phyloP scores from a whole-genome alignment of 2,888 invertebrate genomes.

The Leptinotarsa rubiginosa region DNA sequence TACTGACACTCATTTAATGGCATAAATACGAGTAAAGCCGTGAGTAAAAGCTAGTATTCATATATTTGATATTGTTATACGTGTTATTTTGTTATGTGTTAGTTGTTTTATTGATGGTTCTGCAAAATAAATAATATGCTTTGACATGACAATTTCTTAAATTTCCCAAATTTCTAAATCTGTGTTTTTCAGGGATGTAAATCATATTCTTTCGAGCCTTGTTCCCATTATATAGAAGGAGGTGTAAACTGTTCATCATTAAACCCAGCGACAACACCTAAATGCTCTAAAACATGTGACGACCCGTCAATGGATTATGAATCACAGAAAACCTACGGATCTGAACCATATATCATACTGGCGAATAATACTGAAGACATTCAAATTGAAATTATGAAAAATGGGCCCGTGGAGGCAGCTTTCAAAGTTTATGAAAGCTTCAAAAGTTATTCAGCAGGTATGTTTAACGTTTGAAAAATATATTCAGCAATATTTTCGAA shows the following conservation, averaged over 20 bases:
- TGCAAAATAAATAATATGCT: too few species aligned
- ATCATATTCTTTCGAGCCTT: too few species aligned
- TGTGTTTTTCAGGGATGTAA: not conserved
- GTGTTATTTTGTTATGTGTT: too few species aligned
- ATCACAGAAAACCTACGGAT: conserved; percentile 1
- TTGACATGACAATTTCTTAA: too few species aligned
- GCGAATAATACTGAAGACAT: conserved; percentile 73
- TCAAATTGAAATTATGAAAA: conserved; percentile 79
- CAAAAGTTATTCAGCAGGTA: conserved; percentile 75
- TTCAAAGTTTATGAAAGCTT: conserved; percentile 88
- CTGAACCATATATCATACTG: conserved; percentile 66
- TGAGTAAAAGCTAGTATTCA: too few species aligned
- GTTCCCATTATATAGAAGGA: conserved; percentile 75
- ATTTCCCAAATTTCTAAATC: too few species aligned
- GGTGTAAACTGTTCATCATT: conserved; percentile 86
- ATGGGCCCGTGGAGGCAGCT: conserved; percentile 87
- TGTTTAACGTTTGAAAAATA: too few species aligned
- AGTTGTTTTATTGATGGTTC: too few species aligned
- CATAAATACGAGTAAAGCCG: too few species aligned
- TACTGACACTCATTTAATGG: too few species aligned
- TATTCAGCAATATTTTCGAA: too few species aligned
- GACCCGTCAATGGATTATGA: conserved; percentile 65
- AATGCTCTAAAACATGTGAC: conserved; percentile 38
- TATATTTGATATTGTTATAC: too few species aligned
- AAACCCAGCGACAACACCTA: conserved; percentile 72